A percentile compares a stretch with the other conserved stretches of the same genome.
Evolutionary conservation across 2,113 vertebrate species (phyloP).

Genomic region (Tachysurus fulvidraco): DNA sequence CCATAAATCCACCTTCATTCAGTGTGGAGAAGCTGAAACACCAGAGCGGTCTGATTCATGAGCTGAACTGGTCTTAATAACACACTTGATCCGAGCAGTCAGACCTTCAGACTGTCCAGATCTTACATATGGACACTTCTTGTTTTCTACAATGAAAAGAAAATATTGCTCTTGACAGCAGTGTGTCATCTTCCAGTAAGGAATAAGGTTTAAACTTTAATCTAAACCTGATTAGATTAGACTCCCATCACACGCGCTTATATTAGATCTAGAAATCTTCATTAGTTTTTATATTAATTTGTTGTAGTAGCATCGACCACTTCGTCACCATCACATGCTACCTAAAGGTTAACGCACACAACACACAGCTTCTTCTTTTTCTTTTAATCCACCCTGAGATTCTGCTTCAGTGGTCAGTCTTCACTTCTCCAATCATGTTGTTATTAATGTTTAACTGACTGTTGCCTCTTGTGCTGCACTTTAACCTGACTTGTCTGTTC

Average conservation of each 20-base stretch:
- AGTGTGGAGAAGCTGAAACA: not conserved
- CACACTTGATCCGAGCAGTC: not conserved
- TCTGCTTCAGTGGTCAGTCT: conserved; percentile 16
- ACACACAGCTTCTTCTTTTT: not conserved
- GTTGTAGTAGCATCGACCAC: too few species aligned
- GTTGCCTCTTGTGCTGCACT: conserved; percentile 38
- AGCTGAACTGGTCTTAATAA: not conserved
- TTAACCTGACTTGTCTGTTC: conserved; percentile 46
- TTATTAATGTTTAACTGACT: conserved; percentile 53
- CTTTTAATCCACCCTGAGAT: not conserved
- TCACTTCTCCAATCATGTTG: not conserved
- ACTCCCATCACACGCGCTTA: not conserved
- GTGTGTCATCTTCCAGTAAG: not conserved
- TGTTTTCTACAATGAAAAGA: not conserved
- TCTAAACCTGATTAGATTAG: too few species aligned
- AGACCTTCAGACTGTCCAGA: not conserved
- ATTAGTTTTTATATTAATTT: too few species aligned
- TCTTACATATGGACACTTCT: not conserved
- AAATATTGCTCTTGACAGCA: not conserved
- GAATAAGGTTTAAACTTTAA: not conserved
- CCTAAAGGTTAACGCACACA: not conserved
- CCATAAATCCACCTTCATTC: not conserved
- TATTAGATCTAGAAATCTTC: not conserved
- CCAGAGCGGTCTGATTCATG: not conserved
- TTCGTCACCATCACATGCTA: not conserved